These are phyloP conservation scores for Peromyscus polionotus DNA, from an alignment of 2,113 vertebrate genomes.

Conservation along the genomic window DNA sequence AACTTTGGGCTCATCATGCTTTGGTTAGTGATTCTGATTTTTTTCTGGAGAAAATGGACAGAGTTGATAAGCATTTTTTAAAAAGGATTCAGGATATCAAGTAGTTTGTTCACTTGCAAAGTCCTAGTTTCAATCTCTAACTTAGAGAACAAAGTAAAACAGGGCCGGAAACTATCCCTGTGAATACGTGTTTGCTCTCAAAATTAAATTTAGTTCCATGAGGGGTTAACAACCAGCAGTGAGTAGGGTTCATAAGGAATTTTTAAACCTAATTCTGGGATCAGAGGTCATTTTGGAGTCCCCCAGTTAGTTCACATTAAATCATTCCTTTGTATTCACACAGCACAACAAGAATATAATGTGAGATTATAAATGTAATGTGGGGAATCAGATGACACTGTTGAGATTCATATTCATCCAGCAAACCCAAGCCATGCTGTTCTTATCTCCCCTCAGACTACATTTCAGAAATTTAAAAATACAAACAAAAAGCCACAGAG, in stretches of 20 bases:
- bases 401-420: not conserved
- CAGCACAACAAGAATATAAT: not conserved
- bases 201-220: not conserved
- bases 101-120: not conserved
- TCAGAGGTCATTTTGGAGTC: not conserved
- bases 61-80: not conserved
- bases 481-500: not conserved
- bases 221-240: not conserved
- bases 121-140: not conserved
- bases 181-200: not conserved
- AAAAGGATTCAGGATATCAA: not conserved
- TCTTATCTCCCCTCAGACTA: not conserved
- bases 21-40: not conserved
- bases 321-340: not conserved
- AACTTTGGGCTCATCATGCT: not conserved
- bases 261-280: not conserved
- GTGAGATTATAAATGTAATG: not conserved
- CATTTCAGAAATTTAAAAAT: not conserved
- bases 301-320: not conserved
- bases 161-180: not conserved
- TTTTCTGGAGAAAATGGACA: not conserved
- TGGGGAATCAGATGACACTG: not conserved
- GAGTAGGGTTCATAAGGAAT: not conserved
- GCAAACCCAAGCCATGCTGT: not conserved
- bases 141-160: not conserved